Evolutionary conservation across 1,140 invertebrate genomes (phyloP).

Genomic region (Catajapyx aquilonaris): DNA sequence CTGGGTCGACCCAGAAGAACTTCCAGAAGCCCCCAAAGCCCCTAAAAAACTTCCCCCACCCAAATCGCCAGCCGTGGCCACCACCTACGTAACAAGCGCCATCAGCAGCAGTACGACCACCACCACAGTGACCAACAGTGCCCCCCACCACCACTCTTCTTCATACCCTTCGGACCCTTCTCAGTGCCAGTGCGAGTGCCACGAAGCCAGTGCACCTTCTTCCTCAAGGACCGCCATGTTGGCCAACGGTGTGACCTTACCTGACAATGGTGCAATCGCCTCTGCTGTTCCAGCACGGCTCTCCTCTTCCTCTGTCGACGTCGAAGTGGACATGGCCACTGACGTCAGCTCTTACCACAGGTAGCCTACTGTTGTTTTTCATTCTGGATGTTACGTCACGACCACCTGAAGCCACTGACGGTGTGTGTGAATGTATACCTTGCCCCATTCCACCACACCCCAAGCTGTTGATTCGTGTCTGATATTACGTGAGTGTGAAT

Average conservation of each 20-base stretch:
- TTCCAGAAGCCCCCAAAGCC: constrained; percentile 51
- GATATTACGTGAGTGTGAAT: no score
- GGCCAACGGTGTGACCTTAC: no score
- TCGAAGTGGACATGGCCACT: constrained; percentile 3
- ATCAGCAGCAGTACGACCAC: constrained; percentile 9
- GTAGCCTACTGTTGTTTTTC: constrained; percentile 1
- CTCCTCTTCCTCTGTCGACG: no score
- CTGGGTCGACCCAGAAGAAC: constrained; percentile 71
- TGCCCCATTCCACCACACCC: no score
- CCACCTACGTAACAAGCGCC: neutral
- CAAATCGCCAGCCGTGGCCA: neutral
- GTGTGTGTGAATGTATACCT: no score
- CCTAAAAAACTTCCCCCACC: constrained; percentile 41
- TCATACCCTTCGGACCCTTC: neutral
- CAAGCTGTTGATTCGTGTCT: no score
- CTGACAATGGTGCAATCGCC: no score
- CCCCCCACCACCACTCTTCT: neutral
- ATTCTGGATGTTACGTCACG: neutral
- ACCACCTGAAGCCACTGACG: no score
- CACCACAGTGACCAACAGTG: constrained; percentile 18
- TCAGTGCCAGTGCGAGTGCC: constrained; percentile 5
- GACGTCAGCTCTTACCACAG: constrained; percentile 5
- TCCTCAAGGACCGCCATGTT: no score
- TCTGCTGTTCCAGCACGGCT: no score
- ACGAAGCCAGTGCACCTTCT: constrained; percentile 22